Percentiles rank a stretch among this genome's conserved stretches.
These are phyloP conservation scores for Apoda limacodes DNA, from an alignment of 2,888 invertebrate species.

Conservation along the genomic window DNA sequence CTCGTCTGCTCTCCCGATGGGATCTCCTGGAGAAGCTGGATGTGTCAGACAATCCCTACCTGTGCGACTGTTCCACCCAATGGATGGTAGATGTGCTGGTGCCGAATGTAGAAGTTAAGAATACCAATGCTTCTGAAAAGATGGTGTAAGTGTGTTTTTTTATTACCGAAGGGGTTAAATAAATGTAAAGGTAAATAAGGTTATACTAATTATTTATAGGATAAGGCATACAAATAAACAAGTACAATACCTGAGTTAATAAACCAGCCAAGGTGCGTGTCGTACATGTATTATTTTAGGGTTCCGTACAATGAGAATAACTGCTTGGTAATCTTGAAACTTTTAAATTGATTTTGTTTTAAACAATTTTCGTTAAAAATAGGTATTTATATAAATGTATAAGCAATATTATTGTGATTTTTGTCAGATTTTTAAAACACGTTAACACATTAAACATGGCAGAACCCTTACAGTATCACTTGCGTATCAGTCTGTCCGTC, in stretches of 20 bases:
- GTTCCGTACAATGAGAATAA: too few relatives aligned
- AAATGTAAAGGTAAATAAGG: not conserved
- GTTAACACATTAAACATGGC: too few relatives aligned
- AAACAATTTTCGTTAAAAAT: too few relatives aligned
- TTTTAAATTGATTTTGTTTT: too few relatives aligned
- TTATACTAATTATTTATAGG: not conserved
- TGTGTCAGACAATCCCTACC: conserved; percentile 79
- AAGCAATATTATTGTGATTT: too few relatives aligned
- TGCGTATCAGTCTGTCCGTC: too few relatives aligned
- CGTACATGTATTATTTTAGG: too few relatives aligned
- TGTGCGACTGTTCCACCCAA: conserved; percentile 83
- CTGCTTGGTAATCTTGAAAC: too few relatives aligned
- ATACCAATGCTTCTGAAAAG: conserved; percentile 43
- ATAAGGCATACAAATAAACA: not conserved
- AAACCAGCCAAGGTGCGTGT: too few relatives aligned
- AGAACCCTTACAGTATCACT: too few relatives aligned
- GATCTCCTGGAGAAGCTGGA: conserved; percentile 74
- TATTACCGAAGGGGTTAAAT: not conserved
- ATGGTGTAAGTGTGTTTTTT: conserved; percentile 62
- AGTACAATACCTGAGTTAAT: not conserved
- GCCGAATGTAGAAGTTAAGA: conserved; percentile 55
- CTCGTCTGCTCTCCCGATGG: conserved; percentile 76
- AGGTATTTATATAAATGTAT: too few relatives aligned
- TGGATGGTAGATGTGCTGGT: conserved; percentile 79
- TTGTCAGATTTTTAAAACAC: too few relatives aligned